Conservation (phyloP, 2,797 vertebrate genomes). For the Halcyon badia region DNA sequence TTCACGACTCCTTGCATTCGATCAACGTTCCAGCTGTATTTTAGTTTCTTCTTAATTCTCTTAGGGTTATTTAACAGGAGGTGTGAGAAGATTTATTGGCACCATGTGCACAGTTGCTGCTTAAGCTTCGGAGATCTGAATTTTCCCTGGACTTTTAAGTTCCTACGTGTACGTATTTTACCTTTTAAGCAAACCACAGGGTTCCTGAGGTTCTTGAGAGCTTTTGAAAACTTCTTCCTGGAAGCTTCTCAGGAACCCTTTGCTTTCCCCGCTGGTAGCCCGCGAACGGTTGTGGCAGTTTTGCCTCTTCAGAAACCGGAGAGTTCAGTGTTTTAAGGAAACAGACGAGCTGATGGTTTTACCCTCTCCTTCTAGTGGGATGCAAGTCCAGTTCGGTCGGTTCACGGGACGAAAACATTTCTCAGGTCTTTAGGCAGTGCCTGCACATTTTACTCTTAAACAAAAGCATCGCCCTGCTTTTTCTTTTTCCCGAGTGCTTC, state of each 20-base stretch:
- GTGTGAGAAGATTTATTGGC: not conserved
- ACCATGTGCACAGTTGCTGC: not conserved
- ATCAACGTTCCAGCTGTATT: not conserved
- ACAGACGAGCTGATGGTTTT: not conserved
- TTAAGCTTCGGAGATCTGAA: not conserved
- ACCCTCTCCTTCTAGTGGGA: not conserved
- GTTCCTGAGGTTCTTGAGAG: not conserved
- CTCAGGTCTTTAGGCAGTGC: not conserved
- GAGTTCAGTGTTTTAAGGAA: not conserved
- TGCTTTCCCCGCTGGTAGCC: not conserved
- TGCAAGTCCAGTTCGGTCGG: not conserved
- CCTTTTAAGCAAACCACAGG: not conserved
- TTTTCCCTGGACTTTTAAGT: not conserved
- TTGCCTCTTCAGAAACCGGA: not conserved
- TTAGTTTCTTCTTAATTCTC: not conserved
- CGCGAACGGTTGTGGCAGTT: not conserved
- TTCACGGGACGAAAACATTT: no score
- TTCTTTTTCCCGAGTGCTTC: no score
- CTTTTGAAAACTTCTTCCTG: not conserved
- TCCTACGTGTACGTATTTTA: no score
- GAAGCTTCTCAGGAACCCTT: not conserved
- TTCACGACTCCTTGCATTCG: not conserved
- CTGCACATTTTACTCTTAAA: no score
- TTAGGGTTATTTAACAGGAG: not conserved
- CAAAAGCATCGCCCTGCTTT: no score